These are phyloP conservation scores for Cantharis rustica DNA, from an alignment of 2,888 invertebrate genomes.

Conservation along the genomic window DNA sequence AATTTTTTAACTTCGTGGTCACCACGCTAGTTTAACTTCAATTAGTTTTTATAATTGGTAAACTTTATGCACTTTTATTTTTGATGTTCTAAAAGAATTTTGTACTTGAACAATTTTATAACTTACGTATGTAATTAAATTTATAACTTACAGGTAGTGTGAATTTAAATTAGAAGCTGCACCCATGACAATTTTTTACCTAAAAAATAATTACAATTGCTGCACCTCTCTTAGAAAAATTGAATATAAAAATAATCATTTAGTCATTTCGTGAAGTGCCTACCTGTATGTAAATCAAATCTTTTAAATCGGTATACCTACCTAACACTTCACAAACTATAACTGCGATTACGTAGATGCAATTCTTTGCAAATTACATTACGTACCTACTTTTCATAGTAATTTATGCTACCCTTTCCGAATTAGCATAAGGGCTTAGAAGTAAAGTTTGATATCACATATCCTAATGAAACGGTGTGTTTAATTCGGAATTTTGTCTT, in stretches of 20 bases:
- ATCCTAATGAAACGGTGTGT: background rate
- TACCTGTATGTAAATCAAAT: background rate
- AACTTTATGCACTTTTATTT: background rate
- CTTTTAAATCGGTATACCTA: background rate
- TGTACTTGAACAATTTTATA: no score
- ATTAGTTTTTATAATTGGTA: background rate
- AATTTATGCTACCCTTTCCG: background rate
- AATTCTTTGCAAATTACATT: background rate
- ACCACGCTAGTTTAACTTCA: background rate
- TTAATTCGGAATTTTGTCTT: background rate
- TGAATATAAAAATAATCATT: background rate
- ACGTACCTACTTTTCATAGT: background rate
- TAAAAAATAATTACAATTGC: background rate
- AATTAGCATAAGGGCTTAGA: slow-evolving; percentile 17
- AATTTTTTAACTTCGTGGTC: background rate
- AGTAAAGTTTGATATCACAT: slow-evolving; percentile 20
- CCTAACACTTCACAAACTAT: background rate
- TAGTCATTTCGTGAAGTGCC: background rate
- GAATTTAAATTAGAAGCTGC: background rate
- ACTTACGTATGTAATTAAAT: no score
- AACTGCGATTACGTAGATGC: background rate
- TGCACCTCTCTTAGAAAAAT: background rate
- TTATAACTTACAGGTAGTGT: background rate
- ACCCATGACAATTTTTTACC: background rate
- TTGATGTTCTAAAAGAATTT: background rate